These are phyloP conservation scores for Formica exsecta DNA, from an alignment of 1,140 invertebrate species.

Conservation along the genomic window DNA sequence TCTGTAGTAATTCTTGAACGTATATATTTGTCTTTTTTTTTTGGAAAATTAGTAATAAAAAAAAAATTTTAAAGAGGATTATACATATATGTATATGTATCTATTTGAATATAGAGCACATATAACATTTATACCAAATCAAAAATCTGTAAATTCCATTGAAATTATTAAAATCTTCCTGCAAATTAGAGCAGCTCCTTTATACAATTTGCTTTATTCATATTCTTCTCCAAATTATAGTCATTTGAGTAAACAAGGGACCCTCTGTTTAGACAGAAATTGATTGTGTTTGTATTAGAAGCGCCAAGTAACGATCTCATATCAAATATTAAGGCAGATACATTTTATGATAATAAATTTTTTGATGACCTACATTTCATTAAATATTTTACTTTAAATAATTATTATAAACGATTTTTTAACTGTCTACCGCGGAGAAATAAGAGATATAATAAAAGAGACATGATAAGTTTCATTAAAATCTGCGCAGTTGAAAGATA, in stretches of 20 bases:
- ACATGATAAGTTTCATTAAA: slow-evolving; percentile 32
- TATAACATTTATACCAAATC: neutral
- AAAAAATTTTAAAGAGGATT: neutral
- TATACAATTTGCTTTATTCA: neutral
- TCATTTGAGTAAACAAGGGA: neutral
- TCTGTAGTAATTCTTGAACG: neutral
- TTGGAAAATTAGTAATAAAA: neutral
- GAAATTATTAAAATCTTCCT: neutral
- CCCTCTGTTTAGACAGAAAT: neutral
- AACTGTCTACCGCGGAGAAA: neutral
- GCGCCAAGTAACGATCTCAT: neutral
- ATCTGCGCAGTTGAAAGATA: slow-evolving; percentile 8
- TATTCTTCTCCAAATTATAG: slow-evolving; percentile 15
- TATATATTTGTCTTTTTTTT: neutral
- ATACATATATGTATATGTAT: neutral
- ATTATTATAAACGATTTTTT: neutral
- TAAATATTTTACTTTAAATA: neutral
- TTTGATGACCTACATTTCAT: neutral
- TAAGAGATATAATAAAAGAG: neutral
- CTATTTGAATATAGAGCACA: neutral
- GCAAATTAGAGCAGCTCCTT: neutral
- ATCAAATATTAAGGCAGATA: neutral
- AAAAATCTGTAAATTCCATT: neutral
- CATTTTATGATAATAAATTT: neutral
- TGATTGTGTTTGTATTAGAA: slow-evolving; percentile 13